Conservation (phyloP, 1,140 invertebrate genomes). For the Drosophila tsacasi region DNA sequence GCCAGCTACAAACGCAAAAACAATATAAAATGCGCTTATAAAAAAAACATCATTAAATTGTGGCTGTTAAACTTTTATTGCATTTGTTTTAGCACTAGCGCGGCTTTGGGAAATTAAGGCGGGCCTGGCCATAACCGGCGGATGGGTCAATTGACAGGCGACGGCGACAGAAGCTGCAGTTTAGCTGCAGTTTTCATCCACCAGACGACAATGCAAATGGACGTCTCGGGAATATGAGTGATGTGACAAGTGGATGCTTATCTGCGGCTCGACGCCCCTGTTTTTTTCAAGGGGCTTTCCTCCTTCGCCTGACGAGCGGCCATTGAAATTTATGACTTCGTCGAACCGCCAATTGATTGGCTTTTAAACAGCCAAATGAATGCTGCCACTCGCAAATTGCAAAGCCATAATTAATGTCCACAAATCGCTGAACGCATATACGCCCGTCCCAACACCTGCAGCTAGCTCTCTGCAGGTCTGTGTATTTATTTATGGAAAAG, state of each 20-base stretch:
- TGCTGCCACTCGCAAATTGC: slow-evolving; percentile 56
- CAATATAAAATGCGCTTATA: slow-evolving; percentile 1
- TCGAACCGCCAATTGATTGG: slow-evolving; percentile 70
- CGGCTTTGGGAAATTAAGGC: slow-evolving; percentile 43
- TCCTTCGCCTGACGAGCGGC: slow-evolving; percentile 32
- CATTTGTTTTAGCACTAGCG: slow-evolving; percentile 29
- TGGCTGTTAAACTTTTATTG: slow-evolving; percentile 42
- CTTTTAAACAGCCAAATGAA: slow-evolving; percentile 65
- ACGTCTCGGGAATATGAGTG: slow-evolving; percentile 62
- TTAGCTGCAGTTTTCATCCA: slow-evolving; percentile 52
- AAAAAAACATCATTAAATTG: slow-evolving; percentile 31
- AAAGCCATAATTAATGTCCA: slow-evolving; percentile 58
- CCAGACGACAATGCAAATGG: slow-evolving; percentile 55
- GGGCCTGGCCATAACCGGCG: slow-evolving; percentile 34
- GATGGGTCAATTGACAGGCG: slow-evolving; percentile 59
- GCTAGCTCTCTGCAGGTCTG: neutral
- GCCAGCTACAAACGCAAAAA: slow-evolving; percentile 4
- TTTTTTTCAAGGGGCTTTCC: slow-evolving; percentile 45
- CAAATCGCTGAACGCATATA: slow-evolving; percentile 49
- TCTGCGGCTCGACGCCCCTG: slow-evolving; percentile 44
- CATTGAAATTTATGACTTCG: slow-evolving; percentile 76
- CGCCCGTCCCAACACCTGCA: slow-evolving; percentile 36
- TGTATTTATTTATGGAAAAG: slow-evolving; percentile 55
- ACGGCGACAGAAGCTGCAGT: slow-evolving; percentile 1
- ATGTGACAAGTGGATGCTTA: slow-evolving; percentile 68